phyloP scores from a whole-genome alignment of 2,113 vertebrate species.

The Psittacula cyanocephala region DNA sequence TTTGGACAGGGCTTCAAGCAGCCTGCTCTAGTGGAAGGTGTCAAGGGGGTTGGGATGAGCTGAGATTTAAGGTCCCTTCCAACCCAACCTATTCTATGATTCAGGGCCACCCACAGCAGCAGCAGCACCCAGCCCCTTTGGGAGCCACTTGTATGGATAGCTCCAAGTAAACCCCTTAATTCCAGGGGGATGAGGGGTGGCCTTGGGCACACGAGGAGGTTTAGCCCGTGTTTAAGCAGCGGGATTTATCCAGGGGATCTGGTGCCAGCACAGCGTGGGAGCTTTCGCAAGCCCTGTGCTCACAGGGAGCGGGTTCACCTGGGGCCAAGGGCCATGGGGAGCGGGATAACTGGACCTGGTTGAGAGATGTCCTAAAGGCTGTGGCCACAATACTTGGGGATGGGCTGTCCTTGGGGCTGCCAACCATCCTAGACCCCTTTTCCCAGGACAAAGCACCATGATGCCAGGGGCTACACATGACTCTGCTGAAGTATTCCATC shows the following conservation, averaged over 20 bases:
- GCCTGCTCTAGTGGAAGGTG: neutral
- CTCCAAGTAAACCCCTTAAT: constrained; percentile 15
- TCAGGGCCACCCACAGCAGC: neutral
- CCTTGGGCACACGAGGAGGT: constrained; percentile 9
- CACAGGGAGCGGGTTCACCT: rapidly evolving
- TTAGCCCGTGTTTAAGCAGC: constrained; percentile 22
- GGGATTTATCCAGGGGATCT: constrained; percentile 7
- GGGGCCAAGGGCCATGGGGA: neutral
- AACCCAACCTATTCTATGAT: neutral
- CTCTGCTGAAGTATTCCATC: neutral
- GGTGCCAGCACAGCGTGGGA: neutral
- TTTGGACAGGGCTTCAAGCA: neutral
- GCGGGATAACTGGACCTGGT: rapidly evolving
- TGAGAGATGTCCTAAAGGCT: neutral
- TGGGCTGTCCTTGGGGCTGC: neutral
- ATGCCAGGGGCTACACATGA: neutral
- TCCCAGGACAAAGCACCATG: neutral
- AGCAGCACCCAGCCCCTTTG: neutral
- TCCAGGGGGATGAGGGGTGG: neutral
- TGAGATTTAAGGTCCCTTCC: neutral
- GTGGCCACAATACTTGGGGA: rapidly evolving
- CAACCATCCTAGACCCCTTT: neutral
- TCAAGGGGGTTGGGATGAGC: neutral
- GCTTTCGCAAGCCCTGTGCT: neutral
- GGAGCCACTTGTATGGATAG: neutral